phyloP scores from a whole-genome alignment of 92 coral and sea anemone genomes.

The Nematostella vectensis region DNA sequence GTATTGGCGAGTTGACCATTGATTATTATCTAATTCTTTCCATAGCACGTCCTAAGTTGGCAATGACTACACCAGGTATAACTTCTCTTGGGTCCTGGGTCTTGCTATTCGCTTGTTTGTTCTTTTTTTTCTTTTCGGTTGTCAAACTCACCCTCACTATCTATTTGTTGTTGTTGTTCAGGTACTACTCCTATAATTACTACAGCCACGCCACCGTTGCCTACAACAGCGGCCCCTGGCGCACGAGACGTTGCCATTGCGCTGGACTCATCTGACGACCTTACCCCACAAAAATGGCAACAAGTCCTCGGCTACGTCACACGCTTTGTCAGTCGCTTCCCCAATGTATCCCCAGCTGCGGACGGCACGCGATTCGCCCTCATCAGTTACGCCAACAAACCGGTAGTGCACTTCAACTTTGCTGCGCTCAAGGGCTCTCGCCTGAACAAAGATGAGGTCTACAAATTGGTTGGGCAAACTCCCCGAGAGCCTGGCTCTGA shows the following conservation, averaged over 20 bases:
- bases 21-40: too few species aligned
- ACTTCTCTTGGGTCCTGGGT: too few species aligned
- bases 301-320: constrained; percentile 7
- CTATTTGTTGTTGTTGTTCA: too few species aligned
- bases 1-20: too few species aligned
- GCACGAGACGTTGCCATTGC: constrained; percentile 26
- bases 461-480: not conserved
- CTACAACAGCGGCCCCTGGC: too few species aligned
- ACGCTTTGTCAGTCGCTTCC: constrained; percentile 14
- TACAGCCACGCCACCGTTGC: too few species aligned
- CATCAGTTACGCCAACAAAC: constrained; percentile 19
- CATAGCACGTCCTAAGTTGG: too few species aligned
- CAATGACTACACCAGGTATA: too few species aligned
- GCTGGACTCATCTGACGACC: constrained; percentile 19
- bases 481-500: constrained; percentile 30
- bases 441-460: constrained; percentile 10
- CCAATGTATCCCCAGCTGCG: constrained; percentile 20
- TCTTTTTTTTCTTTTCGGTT: too few species aligned
- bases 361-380: constrained; percentile 30
- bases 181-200: too few species aligned
- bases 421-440: constrained; percentile 1
- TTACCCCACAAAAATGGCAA: constrained; percentile 12
- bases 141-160: too few species aligned
- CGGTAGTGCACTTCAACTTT: constrained; percentile 27
- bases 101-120: too few species aligned